Evolutionary conservation across 1,140 invertebrate species (phyloP).

Genomic region (Andricus grossulariae): DNA sequence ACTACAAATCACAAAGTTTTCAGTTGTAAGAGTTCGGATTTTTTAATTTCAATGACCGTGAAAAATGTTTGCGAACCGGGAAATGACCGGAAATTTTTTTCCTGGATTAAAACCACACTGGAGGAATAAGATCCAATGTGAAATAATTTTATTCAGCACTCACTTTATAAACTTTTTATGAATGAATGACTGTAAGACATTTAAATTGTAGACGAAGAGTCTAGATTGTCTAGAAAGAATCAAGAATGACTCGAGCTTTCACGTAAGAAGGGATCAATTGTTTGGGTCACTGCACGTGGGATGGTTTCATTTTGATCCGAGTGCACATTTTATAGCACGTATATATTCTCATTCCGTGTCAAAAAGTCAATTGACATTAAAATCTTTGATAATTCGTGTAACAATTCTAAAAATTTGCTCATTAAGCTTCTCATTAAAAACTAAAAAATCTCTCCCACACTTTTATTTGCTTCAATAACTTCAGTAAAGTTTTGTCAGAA

Average conservation of each 20-base stretch:
- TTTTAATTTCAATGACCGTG: too few relatives aligned
- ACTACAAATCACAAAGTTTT: too few relatives aligned
- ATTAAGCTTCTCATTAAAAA: conserved; percentile 7
- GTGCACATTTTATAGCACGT: conserved; percentile 36
- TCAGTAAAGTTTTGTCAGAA: too few relatives aligned
- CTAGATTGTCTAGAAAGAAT: background rate
- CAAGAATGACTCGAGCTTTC: conserved; percentile 10
- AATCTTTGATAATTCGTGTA: conserved; percentile 18
- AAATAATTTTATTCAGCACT: background rate
- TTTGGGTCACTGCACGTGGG: conserved; percentile 58
- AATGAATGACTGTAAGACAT: background rate
- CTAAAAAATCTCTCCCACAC: background rate
- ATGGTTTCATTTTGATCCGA: conserved; percentile 43
- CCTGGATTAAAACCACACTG: too few relatives aligned
- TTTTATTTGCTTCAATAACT: background rate
- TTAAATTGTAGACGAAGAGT: background rate
- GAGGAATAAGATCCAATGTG: too few relatives aligned
- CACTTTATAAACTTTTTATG: background rate
- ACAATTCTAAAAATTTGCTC: background rate
- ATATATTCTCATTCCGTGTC: conserved; percentile 26
- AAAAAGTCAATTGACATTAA: conserved; percentile 31
- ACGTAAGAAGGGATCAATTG: conserved; percentile 55
- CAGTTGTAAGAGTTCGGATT: too few relatives aligned
- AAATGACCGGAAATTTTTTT: too few relatives aligned
- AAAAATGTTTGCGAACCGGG: too few relatives aligned